Evolutionary conservation across 1,140 invertebrate species (phyloP), one percentile per base, ranked within the genome.

Genomic region (Phymorhynchus buccinoides): DNA sequence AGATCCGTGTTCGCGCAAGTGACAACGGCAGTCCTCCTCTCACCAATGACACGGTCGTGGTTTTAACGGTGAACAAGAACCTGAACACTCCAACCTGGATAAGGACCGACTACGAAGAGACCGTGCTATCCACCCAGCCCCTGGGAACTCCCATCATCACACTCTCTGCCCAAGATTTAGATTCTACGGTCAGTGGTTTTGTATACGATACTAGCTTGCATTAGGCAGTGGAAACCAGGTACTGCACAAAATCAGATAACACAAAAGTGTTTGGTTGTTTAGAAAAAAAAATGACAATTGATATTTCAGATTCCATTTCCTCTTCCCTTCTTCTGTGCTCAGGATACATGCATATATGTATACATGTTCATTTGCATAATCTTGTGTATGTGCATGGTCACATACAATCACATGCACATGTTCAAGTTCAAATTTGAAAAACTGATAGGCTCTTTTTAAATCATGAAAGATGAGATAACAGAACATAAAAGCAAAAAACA

Each of bases 11-110:
- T 0, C 84, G 84, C 41, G 91, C 90, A 22, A 84, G 73, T 66
- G 91, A 92, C 80, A 90, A 89, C 81, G 91, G 91, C 3, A 37
- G 44, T n/a, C 90, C 90, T 37, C 79, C 87, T 12, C 87, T 85
- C 32, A 85, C 52, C 37, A 90, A 88, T 75, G 88, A 86, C 14
- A 89, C 88, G 30, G 84, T 86, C 32, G 86, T 91, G 37, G 84
- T 68, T 1, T 77, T 92, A 6, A 88, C 86, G 30, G 86, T 92
- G 3, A 85, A 88, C 52, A 86, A 88, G 66, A 92, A 91, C 80
- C 80, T 88, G 37, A 77, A 85, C 42, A 83, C 83, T n/a, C 91
- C 90, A 44, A 30, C 56, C 16, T 86, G 89, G 80, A n/a, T 44
- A 3, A 66, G 48, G 0, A 80, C 79, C 44, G 32, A 80, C 18